A percentile compares a stretch with the other conserved stretches of the same genome.
Evolutionary conservation across 2,797 vertebrate species (phyloP).

Genomic region (Smutsia gigantea): DNA sequence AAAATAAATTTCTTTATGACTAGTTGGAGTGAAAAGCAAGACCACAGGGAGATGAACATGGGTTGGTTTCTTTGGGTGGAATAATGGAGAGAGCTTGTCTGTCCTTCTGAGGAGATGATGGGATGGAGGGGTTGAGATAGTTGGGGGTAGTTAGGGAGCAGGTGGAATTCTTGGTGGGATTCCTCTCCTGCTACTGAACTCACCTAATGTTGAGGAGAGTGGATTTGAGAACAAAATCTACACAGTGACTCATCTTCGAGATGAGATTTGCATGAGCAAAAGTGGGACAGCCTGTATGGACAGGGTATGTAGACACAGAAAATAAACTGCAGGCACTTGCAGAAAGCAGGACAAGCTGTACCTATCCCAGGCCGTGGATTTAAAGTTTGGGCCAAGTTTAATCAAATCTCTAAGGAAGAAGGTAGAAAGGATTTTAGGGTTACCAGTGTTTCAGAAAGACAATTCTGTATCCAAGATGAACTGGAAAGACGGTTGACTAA

Average conservation of each 20-base stretch:
- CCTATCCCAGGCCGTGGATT: neutral
- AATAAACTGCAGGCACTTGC: accelerated
- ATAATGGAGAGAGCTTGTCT: neutral
- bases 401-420: neutral
- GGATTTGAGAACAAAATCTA: neutral
- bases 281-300: accelerated
- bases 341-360: neutral
- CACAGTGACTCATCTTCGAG: neutral
- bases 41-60: accelerated
- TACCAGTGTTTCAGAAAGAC: neutral
- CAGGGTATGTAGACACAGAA: neutral
- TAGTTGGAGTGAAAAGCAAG: neutral
- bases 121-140: neutral
- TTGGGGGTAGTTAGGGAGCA: neutral
- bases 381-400: neutral
- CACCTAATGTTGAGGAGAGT: neutral
- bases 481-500: neutral
- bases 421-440: neutral
- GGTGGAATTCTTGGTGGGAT: neutral
- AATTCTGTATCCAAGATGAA: neutral
- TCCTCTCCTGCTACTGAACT: neutral
- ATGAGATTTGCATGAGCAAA: neutral
- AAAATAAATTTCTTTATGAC: neutral
- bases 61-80: neutral
- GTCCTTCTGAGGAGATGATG: neutral